Evolutionary conservation across 2,888 invertebrate genomes (phyloP), one percentile per base, ranked within the genome.

Genomic region (Pheosia gnoma): DNA sequence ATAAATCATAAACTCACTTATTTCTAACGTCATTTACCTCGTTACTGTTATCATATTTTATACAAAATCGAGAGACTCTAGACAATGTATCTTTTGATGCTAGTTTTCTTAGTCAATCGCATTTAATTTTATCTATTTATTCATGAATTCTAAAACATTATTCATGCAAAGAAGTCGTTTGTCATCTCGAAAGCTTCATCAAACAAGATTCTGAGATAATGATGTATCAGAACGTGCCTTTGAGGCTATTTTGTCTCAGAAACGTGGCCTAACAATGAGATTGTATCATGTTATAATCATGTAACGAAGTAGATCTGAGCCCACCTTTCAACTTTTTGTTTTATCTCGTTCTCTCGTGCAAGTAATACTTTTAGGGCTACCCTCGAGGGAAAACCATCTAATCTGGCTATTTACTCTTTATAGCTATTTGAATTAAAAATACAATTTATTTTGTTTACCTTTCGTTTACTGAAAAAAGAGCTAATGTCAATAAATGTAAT

Each of bases 331-430:
- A 63, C 49, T 64, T 71, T 65, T 57, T 57, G 13, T 43, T 45
- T 62, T 38, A 59, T 58, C 58, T 58, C 59, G 52, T 61, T 62
- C 62, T 66, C 62, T 8, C 11, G 62, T 49, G 60, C 59, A 64
- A 70, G 53, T 70, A 71, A 70, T 71, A 68, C 68, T 68, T 61
- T 72, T 61, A 66, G 67, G 59, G 57, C 58, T 11, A 64, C 57
- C 60, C 68, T 60, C 63, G 49, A 25, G 64, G 37, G 62, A 56
- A 61, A 61, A 63, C 61, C 59, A 61, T 54, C 56, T 70, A 62
- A 72, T 70, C 72, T 63, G 43, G 59, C 58, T 54, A 63, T 68
- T 63, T 61, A 60, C 66, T 70, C 65, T 59, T 38, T 55, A 25
- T 25, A 25, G 25, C 59, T 71, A 68, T 62, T 66, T 62, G 59